Evolutionary conservation across 2,888 invertebrate genomes (phyloP).

Genomic region (Chymomyza fuscimana): DNA sequence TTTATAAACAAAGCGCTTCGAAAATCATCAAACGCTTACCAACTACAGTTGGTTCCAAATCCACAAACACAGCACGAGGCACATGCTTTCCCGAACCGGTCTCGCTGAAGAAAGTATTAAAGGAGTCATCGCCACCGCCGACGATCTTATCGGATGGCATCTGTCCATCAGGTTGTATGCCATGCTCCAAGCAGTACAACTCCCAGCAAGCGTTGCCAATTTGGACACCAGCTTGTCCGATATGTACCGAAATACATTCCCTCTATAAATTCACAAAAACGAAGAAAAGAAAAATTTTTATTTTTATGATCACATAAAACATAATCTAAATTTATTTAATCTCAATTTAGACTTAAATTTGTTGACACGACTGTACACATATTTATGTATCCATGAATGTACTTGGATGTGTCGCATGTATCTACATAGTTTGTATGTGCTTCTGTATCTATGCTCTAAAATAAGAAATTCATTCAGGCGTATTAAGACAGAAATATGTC

Average conservation of each 20-base stretch:
- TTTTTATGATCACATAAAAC: too few species aligned
- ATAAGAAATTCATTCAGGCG: not conserved
- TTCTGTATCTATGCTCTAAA: not conserved
- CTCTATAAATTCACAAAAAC: conserved; percentile 80
- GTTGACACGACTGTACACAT: not conserved
- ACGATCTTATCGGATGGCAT: conserved; percentile 96
- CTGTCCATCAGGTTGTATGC: conserved; percentile 94
- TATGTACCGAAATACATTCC: conserved; percentile 89
- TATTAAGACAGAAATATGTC: not conserved
- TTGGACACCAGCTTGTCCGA: conserved; percentile 92
- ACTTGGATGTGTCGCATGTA: not conserved
- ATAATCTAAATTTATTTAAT: not conserved
- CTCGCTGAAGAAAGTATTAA: conserved; percentile 97
- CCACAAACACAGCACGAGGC: conserved; percentile 95
- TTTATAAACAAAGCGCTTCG: not conserved
- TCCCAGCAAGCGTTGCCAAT: conserved; percentile 96
- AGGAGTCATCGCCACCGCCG: conserved; percentile 95
- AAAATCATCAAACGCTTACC: not conserved
- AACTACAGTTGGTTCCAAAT: conserved; percentile 97
- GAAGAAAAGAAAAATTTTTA: conserved; percentile 2
- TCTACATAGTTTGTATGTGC: not conserved
- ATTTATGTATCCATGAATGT: not conserved
- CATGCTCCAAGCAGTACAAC: conserved; percentile 92
- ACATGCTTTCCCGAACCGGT: conserved; percentile 98
- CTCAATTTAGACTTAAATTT: not conserved